These are phyloP conservation scores for Sardina pilchardus DNA, from an alignment of 2,113 vertebrate species.

Conservation along the genomic window DNA sequence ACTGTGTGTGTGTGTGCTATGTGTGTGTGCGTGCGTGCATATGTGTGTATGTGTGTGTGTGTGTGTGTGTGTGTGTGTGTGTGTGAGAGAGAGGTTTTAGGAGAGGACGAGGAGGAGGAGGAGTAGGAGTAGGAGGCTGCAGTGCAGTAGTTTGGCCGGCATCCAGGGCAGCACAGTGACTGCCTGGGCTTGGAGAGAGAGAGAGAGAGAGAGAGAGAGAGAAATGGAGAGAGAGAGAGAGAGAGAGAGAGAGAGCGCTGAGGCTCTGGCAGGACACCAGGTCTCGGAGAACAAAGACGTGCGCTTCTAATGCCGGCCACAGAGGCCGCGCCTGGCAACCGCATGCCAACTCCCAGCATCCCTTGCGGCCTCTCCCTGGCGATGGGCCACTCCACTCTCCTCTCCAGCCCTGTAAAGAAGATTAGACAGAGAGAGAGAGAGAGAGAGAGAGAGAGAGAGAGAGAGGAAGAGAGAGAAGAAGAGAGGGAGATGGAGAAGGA, in stretches of 20 bases:
- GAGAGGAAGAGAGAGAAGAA: neutral
- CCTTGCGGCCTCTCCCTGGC: constrained; percentile 78
- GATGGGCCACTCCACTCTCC: constrained; percentile 75
- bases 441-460: constrained; percentile 66
- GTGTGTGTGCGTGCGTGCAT: neutral
- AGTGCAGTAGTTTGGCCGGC: constrained; percentile 71
- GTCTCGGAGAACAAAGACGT: constrained; percentile 90
- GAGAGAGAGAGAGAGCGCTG: neutral
- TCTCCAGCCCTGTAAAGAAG: constrained; percentile 87
- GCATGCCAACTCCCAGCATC: constrained; percentile 85
- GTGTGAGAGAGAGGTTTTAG: neutral
- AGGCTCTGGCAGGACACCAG: constrained; percentile 82
- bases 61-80: constrained; percentile 12
- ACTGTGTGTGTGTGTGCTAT: constrained; percentile 24
- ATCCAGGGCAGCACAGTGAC: constrained; percentile 81
- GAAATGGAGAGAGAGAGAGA: neutral
- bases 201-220: constrained; percentile 29
- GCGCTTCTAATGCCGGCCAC: constrained; percentile 83
- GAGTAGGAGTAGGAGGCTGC: constrained; percentile 22
- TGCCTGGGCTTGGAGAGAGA: constrained; percentile 80
- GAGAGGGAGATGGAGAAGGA: constrained; percentile 65
- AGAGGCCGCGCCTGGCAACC: constrained; percentile 80
- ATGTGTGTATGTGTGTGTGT: constrained; percentile 22
- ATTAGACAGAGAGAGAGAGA: constrained; percentile 72
- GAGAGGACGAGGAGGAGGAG: neutral